Conservation (phyloP, 2,797 vertebrate species). For the Pipistrellus pygmaeus region DNA sequence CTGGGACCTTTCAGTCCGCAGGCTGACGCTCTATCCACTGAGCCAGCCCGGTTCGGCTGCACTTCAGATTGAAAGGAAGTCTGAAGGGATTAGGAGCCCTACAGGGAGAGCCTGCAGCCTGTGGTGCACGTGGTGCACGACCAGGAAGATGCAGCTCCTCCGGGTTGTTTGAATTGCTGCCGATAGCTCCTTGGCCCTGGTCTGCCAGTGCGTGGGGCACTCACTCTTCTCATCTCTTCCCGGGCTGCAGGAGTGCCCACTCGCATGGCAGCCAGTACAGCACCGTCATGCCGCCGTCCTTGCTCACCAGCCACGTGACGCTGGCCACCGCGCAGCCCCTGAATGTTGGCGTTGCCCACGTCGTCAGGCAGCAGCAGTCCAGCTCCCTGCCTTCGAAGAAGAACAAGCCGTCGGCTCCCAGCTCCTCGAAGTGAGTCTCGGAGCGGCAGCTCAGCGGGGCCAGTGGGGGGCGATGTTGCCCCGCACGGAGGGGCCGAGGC, state of each 20-base stretch:
- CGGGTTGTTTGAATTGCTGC: neutral
- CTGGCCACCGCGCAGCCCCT: slow-evolving; percentile 91
- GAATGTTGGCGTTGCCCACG: slow-evolving; percentile 90
- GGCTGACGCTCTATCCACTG: too few species aligned
- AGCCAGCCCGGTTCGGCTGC: neutral
- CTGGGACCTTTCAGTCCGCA: too few species aligned
- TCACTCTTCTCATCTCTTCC: neutral
- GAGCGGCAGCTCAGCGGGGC: neutral
- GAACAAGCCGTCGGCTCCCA: slow-evolving; percentile 91
- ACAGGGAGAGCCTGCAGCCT: neutral
- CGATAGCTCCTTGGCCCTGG: neutral
- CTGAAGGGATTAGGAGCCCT: neutral
- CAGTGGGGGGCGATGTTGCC: neutral
- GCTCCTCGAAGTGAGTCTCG: slow-evolving; percentile 91
- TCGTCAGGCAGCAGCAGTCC: slow-evolving; percentile 92
- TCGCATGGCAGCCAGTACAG: slow-evolving; percentile 95
- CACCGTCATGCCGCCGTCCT: slow-evolving; percentile 91
- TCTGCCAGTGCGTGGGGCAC: neutral
- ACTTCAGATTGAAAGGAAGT: slow-evolving; percentile 32
- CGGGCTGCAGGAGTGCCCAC: slow-evolving; percentile 87
- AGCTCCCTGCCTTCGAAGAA: slow-evolving; percentile 91
- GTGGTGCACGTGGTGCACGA: neutral
- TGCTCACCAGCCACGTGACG: slow-evolving; percentile 90
- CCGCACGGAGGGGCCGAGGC: neutral
- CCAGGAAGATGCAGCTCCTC: neutral